phyloP scores from a whole-genome alignment of 2,113 vertebrate species.

The Propithecus coquereli region DNA sequence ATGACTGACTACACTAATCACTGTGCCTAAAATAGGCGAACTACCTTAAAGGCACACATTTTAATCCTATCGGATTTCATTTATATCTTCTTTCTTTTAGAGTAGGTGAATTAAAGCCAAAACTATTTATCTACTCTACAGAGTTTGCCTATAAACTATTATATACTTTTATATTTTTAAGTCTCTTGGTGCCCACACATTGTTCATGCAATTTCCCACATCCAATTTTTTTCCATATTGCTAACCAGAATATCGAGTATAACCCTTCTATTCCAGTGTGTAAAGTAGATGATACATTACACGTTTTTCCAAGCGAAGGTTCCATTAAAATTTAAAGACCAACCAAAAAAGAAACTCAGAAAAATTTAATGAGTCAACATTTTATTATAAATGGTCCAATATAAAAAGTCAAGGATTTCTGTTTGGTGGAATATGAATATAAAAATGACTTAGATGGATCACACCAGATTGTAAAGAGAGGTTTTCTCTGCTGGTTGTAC shows the following conservation, averaged over 20 bases:
- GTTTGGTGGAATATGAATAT: neutral
- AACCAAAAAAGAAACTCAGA: neutral
- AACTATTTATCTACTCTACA: neutral
- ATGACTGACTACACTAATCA: neutral
- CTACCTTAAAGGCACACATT: neutral
- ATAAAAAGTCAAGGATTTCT: neutral
- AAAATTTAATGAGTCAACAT: neutral
- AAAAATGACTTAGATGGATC: neutral
- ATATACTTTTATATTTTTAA: neutral
- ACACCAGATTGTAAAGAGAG: neutral
- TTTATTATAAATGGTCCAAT: neutral
- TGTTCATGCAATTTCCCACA: neutral
- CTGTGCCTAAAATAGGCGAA: neutral
- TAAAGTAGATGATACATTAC: neutral
- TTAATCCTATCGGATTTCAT: neutral
- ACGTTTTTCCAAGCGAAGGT: neutral
- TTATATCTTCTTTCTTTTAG: neutral
- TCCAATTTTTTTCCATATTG: neutral
- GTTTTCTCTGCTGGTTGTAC: neutral
- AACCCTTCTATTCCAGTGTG: neutral
- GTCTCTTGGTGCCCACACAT: neutral
- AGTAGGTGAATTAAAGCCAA: neutral
- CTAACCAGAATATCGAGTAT: neutral
- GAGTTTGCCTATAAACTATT: neutral
- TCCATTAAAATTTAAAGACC: constrained; percentile 26